Evolutionary conservation across 2,113 vertebrate species (phyloP).

Genomic region (Spea bombifrons): DNA sequence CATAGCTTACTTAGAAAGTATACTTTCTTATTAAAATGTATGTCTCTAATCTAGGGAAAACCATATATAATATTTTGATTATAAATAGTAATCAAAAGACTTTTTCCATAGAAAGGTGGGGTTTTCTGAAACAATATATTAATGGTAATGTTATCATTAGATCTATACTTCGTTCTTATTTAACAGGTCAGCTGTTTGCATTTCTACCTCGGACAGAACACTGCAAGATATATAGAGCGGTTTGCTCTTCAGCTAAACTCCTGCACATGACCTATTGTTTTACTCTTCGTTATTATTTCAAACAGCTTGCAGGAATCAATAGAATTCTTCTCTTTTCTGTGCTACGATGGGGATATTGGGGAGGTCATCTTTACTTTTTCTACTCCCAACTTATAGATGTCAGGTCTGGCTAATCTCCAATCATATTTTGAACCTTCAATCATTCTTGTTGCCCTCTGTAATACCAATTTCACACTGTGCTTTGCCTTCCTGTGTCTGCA

Average conservation of each 20-base stretch:
- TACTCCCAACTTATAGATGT: slow-evolving; percentile 32
- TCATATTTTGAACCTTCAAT: slow-evolving; percentile 42
- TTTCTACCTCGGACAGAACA: too few species aligned
- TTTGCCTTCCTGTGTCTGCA: slow-evolving; percentile 19
- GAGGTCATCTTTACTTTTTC: slow-evolving; percentile 27
- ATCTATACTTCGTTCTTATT: too few species aligned
- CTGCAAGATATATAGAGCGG: not conserved
- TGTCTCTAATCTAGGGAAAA: too few species aligned
- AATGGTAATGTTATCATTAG: too few species aligned
- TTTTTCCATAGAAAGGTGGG: too few species aligned
- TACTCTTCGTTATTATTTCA: slow-evolving; percentile 33
- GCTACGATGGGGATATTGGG: slow-evolving; percentile 17
- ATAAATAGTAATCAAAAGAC: too few species aligned
- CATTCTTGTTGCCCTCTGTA: slow-evolving; percentile 36
- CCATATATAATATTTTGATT: too few species aligned
- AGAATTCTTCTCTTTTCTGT: slow-evolving; percentile 8
- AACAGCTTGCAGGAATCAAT: slow-evolving; percentile 39
- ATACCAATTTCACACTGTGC: slow-evolving; percentile 42
- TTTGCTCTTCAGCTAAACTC: slow-evolving; percentile 6
- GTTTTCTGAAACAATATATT: too few species aligned
- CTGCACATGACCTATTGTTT: slow-evolving; percentile 33
- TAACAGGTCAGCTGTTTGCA: too few species aligned
- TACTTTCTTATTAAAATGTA: too few species aligned
- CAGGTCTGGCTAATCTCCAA: slow-evolving; percentile 41
- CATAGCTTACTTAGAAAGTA: too few species aligned